Conservation (phyloP, 2,113 vertebrate species). For the Cyanoramphus novaezelandiae region DNA sequence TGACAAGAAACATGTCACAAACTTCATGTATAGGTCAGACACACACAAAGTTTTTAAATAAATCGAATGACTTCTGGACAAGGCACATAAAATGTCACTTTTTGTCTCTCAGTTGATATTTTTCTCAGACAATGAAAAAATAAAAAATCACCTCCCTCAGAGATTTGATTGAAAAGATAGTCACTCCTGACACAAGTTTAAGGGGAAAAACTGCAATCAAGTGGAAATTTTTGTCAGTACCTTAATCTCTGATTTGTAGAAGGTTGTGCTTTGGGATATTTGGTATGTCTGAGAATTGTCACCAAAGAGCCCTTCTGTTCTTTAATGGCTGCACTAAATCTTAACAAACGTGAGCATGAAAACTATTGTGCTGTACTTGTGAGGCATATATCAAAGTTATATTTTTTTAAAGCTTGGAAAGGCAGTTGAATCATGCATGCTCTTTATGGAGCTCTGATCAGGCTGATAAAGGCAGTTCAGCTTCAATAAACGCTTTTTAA, state of each 20-base stretch:
- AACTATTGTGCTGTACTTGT: constrained; percentile 80
- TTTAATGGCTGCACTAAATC: constrained; percentile 80
- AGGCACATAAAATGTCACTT: constrained; percentile 77
- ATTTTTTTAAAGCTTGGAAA: constrained; percentile 77
- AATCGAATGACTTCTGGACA: constrained; percentile 70
- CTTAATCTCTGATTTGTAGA: constrained; percentile 84
- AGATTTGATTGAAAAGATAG: constrained; percentile 76
- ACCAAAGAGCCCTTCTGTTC: constrained; percentile 81
- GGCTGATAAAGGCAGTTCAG: constrained; percentile 81
- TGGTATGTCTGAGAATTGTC: constrained; percentile 79
- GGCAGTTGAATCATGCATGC: constrained; percentile 81
- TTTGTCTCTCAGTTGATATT: constrained; percentile 79
- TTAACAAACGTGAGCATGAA: constrained; percentile 83
- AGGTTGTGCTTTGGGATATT: constrained; percentile 82
- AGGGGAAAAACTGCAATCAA: constrained; percentile 76
- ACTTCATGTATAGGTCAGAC: constrained; percentile 75
- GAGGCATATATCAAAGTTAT: constrained; percentile 79
- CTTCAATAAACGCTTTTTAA: constrained; percentile 82
- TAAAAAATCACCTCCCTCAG: constrained; percentile 49
- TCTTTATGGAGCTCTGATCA: constrained; percentile 82
- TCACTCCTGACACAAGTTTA: constrained; percentile 74
- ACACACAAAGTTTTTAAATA: constrained; percentile 68
- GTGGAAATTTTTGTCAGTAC: constrained; percentile 79
- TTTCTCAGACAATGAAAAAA: constrained; percentile 64
- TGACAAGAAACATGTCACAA: constrained; percentile 73